phyloP scores from a whole-genome alignment of 1,140 invertebrate genomes.

The Drosophila bifasciata region DNA sequence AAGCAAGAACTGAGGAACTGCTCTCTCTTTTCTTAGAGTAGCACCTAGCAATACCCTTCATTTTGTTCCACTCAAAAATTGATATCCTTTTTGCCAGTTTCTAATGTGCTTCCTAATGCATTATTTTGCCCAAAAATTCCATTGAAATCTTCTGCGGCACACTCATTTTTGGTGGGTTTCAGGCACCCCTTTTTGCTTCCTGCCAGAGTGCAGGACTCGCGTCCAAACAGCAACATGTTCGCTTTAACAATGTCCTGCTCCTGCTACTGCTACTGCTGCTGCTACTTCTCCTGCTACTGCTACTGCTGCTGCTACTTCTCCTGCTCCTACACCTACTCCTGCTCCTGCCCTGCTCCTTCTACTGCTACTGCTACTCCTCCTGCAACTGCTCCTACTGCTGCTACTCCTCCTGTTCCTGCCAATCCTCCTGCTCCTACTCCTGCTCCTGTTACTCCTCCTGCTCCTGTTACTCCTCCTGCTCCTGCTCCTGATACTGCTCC shows the following conservation, averaged over 20 bases:
- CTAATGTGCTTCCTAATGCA: too few relatives aligned
- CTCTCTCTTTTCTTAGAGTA: too few relatives aligned
- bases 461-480: conserved; percentile 10
- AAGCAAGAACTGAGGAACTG: too few relatives aligned
- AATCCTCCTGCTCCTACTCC: conserved; percentile 3
- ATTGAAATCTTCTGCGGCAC: too few relatives aligned
- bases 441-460: background rate
- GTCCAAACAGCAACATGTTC: conserved; percentile 36
- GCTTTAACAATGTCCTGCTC: conserved; percentile 43
- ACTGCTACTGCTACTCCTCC: conserved; percentile 4
- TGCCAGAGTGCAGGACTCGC: conserved; percentile 16
- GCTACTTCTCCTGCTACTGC: conserved; percentile 1
- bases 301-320: conserved; percentile 18
- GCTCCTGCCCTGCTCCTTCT: conserved; percentile 20
- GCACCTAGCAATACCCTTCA: too few relatives aligned
- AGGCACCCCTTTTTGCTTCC: too few relatives aligned
- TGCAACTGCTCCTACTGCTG: background rate
- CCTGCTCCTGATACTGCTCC: conserved; percentile 20
- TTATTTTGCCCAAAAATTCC: too few relatives aligned
- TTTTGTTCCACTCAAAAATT: too few relatives aligned
- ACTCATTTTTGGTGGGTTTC: too few relatives aligned
- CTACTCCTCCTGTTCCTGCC: too few relatives aligned
- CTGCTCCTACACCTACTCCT: conserved; percentile 1
- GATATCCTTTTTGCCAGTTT: too few relatives aligned
- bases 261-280: conserved; percentile 10